These are phyloP conservation scores for Enteromius paludinosus DNA, from an alignment of 2,797 vertebrate species.

Conservation along the genomic window DNA sequence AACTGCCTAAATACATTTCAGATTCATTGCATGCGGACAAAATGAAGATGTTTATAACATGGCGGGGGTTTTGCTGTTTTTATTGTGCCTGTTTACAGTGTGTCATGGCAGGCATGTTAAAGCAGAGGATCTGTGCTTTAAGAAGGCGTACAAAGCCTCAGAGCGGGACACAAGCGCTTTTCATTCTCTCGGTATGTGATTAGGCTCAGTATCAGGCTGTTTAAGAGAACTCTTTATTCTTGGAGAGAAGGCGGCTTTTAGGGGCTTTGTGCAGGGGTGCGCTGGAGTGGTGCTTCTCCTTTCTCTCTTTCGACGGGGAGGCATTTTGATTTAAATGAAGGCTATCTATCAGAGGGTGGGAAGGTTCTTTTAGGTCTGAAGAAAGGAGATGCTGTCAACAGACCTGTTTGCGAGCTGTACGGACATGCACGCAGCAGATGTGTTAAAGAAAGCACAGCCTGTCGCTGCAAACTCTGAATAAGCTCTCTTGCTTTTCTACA, in stretches of 20 bases:
- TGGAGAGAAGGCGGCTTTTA: constrained; percentile 61
- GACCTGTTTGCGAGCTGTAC: constrained; percentile 81
- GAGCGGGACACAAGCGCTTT: constrained; percentile 40
- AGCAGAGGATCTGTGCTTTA: constrained; percentile 45
- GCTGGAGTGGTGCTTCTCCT: constrained; percentile 66
- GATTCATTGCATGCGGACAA: constrained; percentile 34
- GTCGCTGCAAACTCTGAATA: constrained; percentile 58
- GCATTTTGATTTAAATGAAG: constrained; percentile 84
- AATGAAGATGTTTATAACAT: constrained; percentile 46
- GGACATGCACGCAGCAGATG: constrained; percentile 84
- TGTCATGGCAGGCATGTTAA: constrained; percentile 55
- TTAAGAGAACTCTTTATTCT: constrained; percentile 72
- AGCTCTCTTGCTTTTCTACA: constrained; percentile 49
- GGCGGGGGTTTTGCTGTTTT: constrained; percentile 38
- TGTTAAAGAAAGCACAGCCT: constrained; percentile 74
- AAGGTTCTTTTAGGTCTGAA: constrained; percentile 76
- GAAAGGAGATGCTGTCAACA: constrained; percentile 78
- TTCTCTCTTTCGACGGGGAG: constrained; percentile 71
- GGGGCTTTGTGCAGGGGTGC: constrained; percentile 60
- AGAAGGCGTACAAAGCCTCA: constrained; percentile 61
- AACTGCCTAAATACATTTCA: constrained; percentile 4
- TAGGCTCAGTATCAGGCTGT: constrained; percentile 72
- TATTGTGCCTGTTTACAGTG: constrained; percentile 58
- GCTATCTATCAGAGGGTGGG: constrained; percentile 80
- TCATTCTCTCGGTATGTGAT: constrained; percentile 64